phyloP scores from a whole-genome alignment of 1,140 invertebrate genomes.

The Metaphire vulgaris region DNA sequence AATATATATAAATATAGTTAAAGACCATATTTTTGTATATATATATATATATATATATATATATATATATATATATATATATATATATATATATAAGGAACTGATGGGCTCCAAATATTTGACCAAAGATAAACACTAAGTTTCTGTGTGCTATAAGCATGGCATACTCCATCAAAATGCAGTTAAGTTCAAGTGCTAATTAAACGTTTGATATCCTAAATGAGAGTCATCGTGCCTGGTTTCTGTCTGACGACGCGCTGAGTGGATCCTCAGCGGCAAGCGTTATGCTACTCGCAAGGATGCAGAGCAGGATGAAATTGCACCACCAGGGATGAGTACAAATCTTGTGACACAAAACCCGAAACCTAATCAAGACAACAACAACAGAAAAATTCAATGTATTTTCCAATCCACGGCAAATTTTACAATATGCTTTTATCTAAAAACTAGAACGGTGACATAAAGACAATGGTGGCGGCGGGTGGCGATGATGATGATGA shows the following conservation, averaged over 20 bases:
- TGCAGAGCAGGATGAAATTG: slow-evolving; percentile 93
- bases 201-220: no score
- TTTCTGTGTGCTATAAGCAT: neutral
- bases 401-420: no score
- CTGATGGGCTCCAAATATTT: neutral
- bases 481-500: no score
- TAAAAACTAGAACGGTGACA: no score
- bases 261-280: slow-evolving; percentile 96
- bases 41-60: neutral
- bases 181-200: neutral
- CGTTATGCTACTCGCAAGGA: slow-evolving; percentile 96
- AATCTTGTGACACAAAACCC: slow-evolving; percentile 90
- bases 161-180: neutral
- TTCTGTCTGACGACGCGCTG: slow-evolving; percentile 63
- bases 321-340: slow-evolving; percentile 93
- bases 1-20: neutral
- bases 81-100: neutral
- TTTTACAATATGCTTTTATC: no score
- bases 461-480: no score
- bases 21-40: neutral
- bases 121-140: no score
- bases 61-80: neutral
- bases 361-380: slow-evolving; percentile 61
- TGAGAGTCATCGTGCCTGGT: no score
- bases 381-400: no score